Conservation (phyloP, 2,888 invertebrate species). For the Xestia ashworthii region DNA sequence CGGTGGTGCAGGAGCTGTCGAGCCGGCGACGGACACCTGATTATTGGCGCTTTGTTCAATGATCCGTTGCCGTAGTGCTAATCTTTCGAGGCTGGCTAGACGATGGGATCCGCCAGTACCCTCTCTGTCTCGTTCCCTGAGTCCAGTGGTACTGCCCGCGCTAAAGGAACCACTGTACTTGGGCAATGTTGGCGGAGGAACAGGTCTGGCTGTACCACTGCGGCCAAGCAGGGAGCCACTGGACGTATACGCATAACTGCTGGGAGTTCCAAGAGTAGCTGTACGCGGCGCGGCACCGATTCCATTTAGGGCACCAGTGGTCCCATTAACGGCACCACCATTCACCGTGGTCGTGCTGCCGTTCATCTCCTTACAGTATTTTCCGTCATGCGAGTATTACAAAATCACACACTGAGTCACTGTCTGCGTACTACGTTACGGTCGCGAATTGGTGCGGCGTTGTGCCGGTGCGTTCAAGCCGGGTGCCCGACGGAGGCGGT, state of each 20-base stretch:
- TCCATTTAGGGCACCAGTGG: conserved; percentile 85
- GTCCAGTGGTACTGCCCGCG: conserved; percentile 92
- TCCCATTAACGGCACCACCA: conserved; percentile 88
- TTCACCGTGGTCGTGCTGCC: conserved; percentile 90
- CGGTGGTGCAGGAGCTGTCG: conserved; percentile 75
- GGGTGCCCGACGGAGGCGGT: conserved; percentile 89
- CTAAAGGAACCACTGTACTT: conserved; percentile 95
- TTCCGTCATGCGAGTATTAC: conserved; percentile 87
- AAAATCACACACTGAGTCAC: conserved; percentile 87
- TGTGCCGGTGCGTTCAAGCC: conserved; percentile 86
- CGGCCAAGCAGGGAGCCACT: conserved; percentile 91
- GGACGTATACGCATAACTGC: conserved; percentile 92
- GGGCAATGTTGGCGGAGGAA: conserved; percentile 94
- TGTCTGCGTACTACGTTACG: conserved; percentile 83
- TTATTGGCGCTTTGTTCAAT: conserved; percentile 92
- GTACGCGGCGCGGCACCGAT: conserved; percentile 87
- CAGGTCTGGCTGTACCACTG: conserved; percentile 92
- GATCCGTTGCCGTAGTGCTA: conserved; percentile 95
- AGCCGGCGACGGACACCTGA: conserved; percentile 81
- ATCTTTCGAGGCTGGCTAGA: conserved; percentile 95
- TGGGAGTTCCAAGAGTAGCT: conserved; percentile 89
- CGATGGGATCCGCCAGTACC: conserved; percentile 94
- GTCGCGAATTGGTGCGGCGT: conserved; percentile 82
- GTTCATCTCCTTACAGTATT: conserved; percentile 86
- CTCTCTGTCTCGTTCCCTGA: conserved; percentile 92